Base-by-base conservation (phyloP, 2,113 vertebrate genomes). In the Cnemophilus loriae region DNA sequence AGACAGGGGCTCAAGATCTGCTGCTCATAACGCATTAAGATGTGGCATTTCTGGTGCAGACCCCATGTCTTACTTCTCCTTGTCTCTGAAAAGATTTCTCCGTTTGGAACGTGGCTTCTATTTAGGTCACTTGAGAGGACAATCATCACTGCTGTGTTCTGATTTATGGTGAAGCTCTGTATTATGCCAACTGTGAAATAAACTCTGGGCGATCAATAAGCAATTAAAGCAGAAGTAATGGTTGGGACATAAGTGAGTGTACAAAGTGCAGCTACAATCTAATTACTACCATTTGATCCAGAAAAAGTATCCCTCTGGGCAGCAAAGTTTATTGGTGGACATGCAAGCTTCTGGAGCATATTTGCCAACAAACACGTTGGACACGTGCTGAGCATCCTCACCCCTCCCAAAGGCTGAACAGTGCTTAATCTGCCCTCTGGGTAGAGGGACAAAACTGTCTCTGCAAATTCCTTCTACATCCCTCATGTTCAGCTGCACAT, bases 171-270 rank as follows among this genome's bases (percentile, higher is more conserved):
- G 77, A 84, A 87, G 37, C 61, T 70, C 35, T 73, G 27, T 65
- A 94, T 77, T 90, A 77, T 24, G 63, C 68, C 79, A 95, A 90
- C 87, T 91, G 91, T 90, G 93, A 96, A 96, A 96, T 75, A 74
- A 93, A 89, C 73, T 39, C 68, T 82, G 50, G 46, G 56, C 17
- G 67, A 95, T 97, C 93, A 92, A 96, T 97, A 95, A 83, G 82
- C 93, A 96, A 96, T 95, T 97, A 97, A 95, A 96, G 89, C 78
- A 93, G 63, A 91, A 93, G 50, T 86, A 95, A 90, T 69, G 37
- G 50, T 4, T 80, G 59, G 76, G 82, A 91, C 46, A 44, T 80
- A 88, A 91, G 33, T 73, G 84, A 91, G 78, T 93, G 78, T 83
- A 91, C 37, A 65, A 91, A 91, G 55, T 55, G 53, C 55, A 74